Conservation (phyloP, 2,888 invertebrate genomes). For the Aleiodes leptofemur region DNA sequence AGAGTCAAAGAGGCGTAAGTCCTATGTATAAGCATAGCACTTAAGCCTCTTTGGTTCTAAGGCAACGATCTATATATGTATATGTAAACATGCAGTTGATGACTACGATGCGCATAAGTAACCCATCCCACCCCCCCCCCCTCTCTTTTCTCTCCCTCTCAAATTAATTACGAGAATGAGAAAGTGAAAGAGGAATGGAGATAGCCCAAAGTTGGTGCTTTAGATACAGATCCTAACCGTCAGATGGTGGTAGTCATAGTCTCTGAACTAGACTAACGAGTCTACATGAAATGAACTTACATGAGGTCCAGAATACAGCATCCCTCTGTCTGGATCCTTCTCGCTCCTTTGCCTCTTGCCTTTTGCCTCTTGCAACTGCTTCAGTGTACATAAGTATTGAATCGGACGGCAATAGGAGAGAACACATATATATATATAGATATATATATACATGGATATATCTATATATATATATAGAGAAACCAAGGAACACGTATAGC, state of each 20-base stretch:
- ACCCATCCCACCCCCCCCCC: not conserved
- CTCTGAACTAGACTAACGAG: conserved; percentile 46
- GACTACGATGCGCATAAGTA: conserved; percentile 6
- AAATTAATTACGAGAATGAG: conserved; percentile 65
- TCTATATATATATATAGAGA: too few species aligned
- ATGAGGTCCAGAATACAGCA: too few species aligned
- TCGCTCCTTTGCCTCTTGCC: not conserved
- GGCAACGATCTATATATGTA: not conserved
- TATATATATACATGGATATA: too few species aligned
- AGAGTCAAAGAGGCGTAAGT: too few species aligned
- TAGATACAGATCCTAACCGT: conserved; percentile 27
- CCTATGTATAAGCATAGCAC: too few species aligned
- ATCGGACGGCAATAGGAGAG: conserved; percentile 10
- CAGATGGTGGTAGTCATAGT: conserved; percentile 39
- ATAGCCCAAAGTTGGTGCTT: conserved; percentile 37
- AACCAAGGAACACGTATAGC: not conserved
- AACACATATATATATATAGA: not conserved
- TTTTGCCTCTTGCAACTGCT: too few species aligned
- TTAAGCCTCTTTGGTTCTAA: too few species aligned
- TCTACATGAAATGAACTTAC: conserved; percentile 22
- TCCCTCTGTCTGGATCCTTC: not conserved
- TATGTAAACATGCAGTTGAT: not conserved
- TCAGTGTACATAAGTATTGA: conserved; percentile 22
- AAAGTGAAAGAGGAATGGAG: conserved; percentile 49
- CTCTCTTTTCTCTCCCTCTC: conserved; percentile 37